Base-by-base conservation (phyloP, 2,888 invertebrate genomes). In the Alloscopus bannaensis region DNA sequence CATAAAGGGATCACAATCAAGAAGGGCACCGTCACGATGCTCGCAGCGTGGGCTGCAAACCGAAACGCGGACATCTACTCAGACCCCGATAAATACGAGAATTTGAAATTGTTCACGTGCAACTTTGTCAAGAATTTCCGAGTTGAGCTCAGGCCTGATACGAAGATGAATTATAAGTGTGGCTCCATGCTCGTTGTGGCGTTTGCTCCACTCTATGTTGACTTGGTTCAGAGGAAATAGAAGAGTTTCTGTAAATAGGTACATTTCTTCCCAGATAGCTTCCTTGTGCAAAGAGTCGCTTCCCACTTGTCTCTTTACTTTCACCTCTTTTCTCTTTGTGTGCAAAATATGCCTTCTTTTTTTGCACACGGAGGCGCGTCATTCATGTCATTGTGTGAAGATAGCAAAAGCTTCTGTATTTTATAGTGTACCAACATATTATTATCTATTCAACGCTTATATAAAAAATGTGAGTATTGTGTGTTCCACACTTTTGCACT, bases 41-140 rank as follows among this genome's bases (percentile, higher is more conserved):
- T 84, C 11, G 71, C 83, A 2, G 24, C 80, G 26, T 84, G 83
- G 82, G 66, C 84, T 8, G 77, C 69, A 0, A 80, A 84, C 59
- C 62, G 84, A 62, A 71, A 84, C 77, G 81, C 85, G 2, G 52
- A 75, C 2, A 62, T 78, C 70, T 85, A 69, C 55, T 40, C 69
- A 6, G 83, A 70, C 1, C 84, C 85, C 0, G 81, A 85, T 11
- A 18, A 29, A 28, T 81, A 81, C 60, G 82, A 85, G 45, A 79
- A 72, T 42, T 28, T 85, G 22, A 85, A 82, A 73, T 64, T 85
- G 2, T 65, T 73, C 18, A 26, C 77, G 22, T 81, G 80, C 28
- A 62, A 82, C 52, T 36, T 83, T 18, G 66, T 82, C 18, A 69
- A 71, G 57, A 57, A 82, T 20, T 85, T 81, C 50, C 42, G 66